Evolutionary conservation across 2,888 invertebrate species (phyloP).

Genomic region (Dasysyrphus tricinctus): DNA sequence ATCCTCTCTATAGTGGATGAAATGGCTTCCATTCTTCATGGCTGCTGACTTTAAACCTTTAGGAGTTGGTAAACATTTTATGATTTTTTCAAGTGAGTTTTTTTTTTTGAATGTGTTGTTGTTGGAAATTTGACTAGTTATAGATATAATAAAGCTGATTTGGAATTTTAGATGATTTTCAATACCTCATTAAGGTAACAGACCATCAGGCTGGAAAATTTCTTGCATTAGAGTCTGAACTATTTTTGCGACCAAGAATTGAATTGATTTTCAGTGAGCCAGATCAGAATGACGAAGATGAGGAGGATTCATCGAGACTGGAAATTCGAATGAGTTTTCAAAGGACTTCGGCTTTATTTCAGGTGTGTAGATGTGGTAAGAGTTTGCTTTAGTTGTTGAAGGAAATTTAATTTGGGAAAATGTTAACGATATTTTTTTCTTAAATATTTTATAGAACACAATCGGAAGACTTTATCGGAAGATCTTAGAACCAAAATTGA

Average conservation of each 20-base stretch:
- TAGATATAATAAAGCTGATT: neutral
- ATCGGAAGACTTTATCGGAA: constrained; percentile 58
- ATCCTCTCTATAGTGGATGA: constrained; percentile 69
- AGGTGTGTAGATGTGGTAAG: constrained; percentile 51
- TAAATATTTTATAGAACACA: constrained; percentile 42
- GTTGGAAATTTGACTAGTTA: neutral
- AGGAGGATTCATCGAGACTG: constrained; percentile 33
- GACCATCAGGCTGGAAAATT: constrained; percentile 57
- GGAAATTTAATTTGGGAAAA: neutral
- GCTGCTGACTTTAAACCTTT: constrained; percentile 73
- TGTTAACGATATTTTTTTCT: neutral
- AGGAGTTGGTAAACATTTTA: constrained; percentile 74
- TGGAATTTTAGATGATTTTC: constrained; percentile 36
- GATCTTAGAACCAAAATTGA: constrained; percentile 50
- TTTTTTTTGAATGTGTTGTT: neutral
- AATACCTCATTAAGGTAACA: constrained; percentile 65
- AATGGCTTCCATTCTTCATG: constrained; percentile 75
- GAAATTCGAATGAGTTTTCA: constrained; percentile 67
- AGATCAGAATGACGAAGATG: neutral
- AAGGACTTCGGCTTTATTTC: constrained; percentile 72
- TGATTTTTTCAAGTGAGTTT: constrained; percentile 71
- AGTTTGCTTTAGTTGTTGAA: no score
- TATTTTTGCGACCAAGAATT: constrained; percentile 68
- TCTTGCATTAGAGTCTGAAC: constrained; percentile 66
- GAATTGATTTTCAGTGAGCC: constrained; percentile 58